A percentile compares a stretch with the other conserved stretches of the same genome.
Evolutionary conservation across 2,113 vertebrate species (phyloP).

Genomic region (Stomatorhinus ivindoensis): DNA sequence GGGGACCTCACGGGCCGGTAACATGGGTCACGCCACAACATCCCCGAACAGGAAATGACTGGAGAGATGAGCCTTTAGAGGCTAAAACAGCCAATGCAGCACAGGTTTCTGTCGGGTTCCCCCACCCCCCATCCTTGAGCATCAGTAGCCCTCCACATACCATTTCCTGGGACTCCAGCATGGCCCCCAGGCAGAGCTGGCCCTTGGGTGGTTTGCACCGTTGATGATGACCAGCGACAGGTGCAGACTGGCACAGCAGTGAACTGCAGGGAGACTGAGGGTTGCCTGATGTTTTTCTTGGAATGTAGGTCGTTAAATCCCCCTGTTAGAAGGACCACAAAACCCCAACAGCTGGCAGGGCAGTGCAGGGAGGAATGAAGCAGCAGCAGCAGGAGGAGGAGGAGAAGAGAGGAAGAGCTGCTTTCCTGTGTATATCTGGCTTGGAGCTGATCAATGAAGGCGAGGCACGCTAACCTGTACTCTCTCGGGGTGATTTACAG

Average conservation of each 20-base stretch:
- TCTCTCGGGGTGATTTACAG: neutral
- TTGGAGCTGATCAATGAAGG: neutral
- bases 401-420: neutral
- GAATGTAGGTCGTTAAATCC: conserved; percentile 22
- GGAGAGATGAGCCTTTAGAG: neutral
- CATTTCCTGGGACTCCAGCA: neutral
- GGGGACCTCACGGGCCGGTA: neutral
- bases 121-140: neutral
- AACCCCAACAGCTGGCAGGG: conserved; percentile 9
- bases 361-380: neutral
- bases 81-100: neutral
- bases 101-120: neutral
- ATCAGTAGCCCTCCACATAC: neutral
- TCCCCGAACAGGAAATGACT: neutral
- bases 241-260: conserved; percentile 22
- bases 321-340: neutral
- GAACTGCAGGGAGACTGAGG: conserved; percentile 3
- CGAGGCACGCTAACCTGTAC: neutral
- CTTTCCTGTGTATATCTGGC: conserved; percentile 1
- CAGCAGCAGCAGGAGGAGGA: neutral
- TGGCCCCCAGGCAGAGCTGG: neutral
- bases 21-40: neutral
- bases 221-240: conserved; percentile 19
- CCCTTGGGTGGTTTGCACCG: neutral
- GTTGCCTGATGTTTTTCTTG: conserved; percentile 28